Evolutionary conservation across 2,888 invertebrate genomes (phyloP).

Genomic region (Nephrotoma flavescens): DNA sequence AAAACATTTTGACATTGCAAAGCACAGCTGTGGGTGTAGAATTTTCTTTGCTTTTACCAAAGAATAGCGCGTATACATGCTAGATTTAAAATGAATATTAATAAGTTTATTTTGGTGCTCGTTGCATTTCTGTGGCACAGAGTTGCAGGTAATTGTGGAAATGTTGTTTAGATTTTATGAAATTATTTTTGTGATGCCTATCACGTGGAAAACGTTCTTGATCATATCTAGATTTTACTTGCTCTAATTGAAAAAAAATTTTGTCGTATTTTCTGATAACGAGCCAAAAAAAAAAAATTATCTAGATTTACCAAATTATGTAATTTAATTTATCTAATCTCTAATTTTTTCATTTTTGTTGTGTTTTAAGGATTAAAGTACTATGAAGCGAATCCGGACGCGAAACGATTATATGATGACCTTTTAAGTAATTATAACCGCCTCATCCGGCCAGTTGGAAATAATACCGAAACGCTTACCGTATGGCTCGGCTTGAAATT

Average conservation of each 20-base stretch:
- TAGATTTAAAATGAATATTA: neutral
- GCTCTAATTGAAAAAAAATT: neutral
- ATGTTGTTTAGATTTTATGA: too few species aligned
- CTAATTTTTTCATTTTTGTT: neutral
- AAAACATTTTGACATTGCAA: neutral
- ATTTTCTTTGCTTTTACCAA: neutral
- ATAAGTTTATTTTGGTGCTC: neutral
- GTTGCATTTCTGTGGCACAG: neutral
- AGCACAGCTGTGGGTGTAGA: neutral
- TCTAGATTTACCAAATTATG: too few species aligned
- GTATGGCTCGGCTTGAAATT: slow-evolving; percentile 82
- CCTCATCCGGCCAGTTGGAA: slow-evolving; percentile 82
- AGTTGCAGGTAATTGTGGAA: neutral
- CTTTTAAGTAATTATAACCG: slow-evolving; percentile 91
- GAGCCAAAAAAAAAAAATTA: too few species aligned
- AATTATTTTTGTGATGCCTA: neutral
- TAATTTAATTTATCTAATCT: neutral
- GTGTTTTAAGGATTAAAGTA: neutral
- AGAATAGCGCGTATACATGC: neutral
- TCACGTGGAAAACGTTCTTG: too few species aligned
- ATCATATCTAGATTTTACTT: neutral
- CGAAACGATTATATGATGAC: slow-evolving; percentile 91
- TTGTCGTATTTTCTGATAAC: too few species aligned
- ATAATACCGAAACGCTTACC: slow-evolving; percentile 82
- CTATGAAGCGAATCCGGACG: slow-evolving; percentile 78